A percentile compares a stretch with the other conserved stretches of the same genome.
Conservation (phyloP, 2,113 vertebrate genomes). For the Eidolon helvum region DNA sequence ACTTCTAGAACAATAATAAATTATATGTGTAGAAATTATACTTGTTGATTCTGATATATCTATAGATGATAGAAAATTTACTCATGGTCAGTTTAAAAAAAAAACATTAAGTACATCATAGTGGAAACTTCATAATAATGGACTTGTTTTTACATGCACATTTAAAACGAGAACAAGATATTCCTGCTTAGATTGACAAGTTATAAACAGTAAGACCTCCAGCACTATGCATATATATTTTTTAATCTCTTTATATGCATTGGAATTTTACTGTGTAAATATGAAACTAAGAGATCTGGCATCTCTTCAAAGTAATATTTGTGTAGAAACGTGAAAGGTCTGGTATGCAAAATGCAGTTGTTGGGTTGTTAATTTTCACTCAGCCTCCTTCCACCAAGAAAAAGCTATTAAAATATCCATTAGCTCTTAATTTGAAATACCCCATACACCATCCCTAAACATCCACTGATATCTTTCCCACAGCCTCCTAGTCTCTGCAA, state of each 20-base stretch:
- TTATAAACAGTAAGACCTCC: background rate
- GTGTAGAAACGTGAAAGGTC: slow-evolving; percentile 61
- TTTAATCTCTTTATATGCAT: background rate
- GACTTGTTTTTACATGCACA: background rate
- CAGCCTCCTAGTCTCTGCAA: slow-evolving; percentile 74
- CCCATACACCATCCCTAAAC: slow-evolving; percentile 74
- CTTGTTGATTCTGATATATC: background rate
- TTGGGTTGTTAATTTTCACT: slow-evolving; percentile 66
- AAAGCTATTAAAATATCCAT: slow-evolving; percentile 78
- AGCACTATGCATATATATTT: background rate
- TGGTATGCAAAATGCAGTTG: slow-evolving; percentile 51
- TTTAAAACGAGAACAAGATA: background rate
- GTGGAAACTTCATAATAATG: background rate
- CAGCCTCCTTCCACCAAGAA: slow-evolving; percentile 69
- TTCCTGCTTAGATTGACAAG: background rate
- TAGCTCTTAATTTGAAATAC: slow-evolving; percentile 79
- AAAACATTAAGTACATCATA: background rate
- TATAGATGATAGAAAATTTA: background rate
- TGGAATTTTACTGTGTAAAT: slow-evolving; percentile 32
- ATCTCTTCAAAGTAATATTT: slow-evolving; percentile 66
- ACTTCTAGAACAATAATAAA: background rate
- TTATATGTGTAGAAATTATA: background rate
- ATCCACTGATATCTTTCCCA: slow-evolving; percentile 75
- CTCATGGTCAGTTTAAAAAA: background rate
- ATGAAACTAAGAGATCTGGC: slow-evolving; percentile 54